A percentile compares a stretch with the other conserved stretches of the same genome.
Evolutionary conservation across 2,797 vertebrate species (phyloP).

Genomic region (Synaphobranchus kaupii): DNA sequence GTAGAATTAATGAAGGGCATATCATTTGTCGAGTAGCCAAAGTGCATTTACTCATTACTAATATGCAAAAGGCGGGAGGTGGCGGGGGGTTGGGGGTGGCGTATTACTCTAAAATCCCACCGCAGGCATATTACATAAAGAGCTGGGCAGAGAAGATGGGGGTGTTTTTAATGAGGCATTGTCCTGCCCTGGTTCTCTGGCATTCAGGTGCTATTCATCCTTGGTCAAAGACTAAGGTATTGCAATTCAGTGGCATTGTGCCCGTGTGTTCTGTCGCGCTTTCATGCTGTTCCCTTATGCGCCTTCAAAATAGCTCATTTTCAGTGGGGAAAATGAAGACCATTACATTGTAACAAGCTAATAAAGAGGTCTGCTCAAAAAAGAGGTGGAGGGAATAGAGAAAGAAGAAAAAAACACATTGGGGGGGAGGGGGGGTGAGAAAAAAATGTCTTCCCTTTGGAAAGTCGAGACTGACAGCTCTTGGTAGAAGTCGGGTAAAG

Average conservation of each 20-base stretch:
- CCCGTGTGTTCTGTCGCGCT: conserved; percentile 48
- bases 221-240: conserved; percentile 48
- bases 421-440: conserved; percentile 33
- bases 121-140: conserved; percentile 46
- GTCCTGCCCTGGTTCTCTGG: conserved; percentile 47
- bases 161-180: conserved; percentile 55
- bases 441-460: conserved; percentile 45
- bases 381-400: conserved; percentile 36
- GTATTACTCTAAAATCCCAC: conserved; percentile 45
- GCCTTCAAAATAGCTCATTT: conserved; percentile 79
- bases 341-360: conserved; percentile 82
- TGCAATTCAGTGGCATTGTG: conserved; percentile 52
- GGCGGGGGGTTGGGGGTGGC: conserved; percentile 26
- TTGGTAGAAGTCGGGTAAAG: not conserved
- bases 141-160: conserved; percentile 34
- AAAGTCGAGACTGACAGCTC: not conserved
- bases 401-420: conserved; percentile 1
- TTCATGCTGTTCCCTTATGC: conserved; percentile 68
- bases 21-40: conserved; percentile 45
- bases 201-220: conserved; percentile 53
- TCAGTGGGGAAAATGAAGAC: conserved; percentile 80
- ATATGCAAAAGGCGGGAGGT: conserved; percentile 14
- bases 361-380: conserved; percentile 67
- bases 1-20: conserved; percentile 50
- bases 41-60: conserved; percentile 46